A percentile compares a stretch with the other conserved stretches of the same genome.
phyloP scores from a whole-genome alignment of 2,113 vertebrate species.

The Neogobius melanostomus region DNA sequence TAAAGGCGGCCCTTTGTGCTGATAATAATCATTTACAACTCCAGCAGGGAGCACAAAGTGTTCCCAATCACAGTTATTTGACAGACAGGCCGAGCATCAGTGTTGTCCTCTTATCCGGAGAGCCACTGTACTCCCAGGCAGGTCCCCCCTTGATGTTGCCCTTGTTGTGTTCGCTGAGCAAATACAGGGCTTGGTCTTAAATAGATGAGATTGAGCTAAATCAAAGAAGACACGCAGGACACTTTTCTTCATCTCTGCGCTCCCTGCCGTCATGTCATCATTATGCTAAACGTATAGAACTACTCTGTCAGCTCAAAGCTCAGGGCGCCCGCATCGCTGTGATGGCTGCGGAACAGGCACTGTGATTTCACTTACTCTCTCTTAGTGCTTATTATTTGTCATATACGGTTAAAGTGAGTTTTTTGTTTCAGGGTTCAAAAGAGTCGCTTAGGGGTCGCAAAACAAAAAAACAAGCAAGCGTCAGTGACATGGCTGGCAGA shows the following conservation, averaged over 20 bases:
- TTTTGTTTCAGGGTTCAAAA: not conserved
- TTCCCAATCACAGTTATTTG: conserved; percentile 45
- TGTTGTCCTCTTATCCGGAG: conserved; percentile 54
- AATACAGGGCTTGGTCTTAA: conserved; percentile 62
- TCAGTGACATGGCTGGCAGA: no score
- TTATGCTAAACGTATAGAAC: conserved; percentile 63
- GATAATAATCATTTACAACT: conserved; percentile 80
- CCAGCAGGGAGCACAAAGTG: conserved; percentile 33
- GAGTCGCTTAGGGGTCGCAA: not conserved
- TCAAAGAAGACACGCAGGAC: conserved; percentile 61
- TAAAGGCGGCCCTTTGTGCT: conserved; percentile 77
- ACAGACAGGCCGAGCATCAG: conserved; percentile 56
- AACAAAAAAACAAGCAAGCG: not conserved
- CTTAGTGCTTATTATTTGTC: conserved; percentile 45
- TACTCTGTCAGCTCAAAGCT: conserved; percentile 61
- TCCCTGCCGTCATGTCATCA: conserved; percentile 50
- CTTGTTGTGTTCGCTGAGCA: conserved; percentile 52
- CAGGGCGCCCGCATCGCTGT: conserved; percentile 39
- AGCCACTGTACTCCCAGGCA: conserved; percentile 38
- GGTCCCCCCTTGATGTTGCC: conserved; percentile 37
- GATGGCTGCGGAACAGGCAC: conserved; percentile 43
- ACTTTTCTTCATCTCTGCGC: conserved; percentile 59
- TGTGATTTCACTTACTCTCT: conserved; percentile 47
- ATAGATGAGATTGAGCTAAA: conserved; percentile 65
- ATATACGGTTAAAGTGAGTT: conserved; percentile 1